Base-by-base conservation (phyloP, 2,797 vertebrate species). In the Ctenopoma multispine region DNA sequence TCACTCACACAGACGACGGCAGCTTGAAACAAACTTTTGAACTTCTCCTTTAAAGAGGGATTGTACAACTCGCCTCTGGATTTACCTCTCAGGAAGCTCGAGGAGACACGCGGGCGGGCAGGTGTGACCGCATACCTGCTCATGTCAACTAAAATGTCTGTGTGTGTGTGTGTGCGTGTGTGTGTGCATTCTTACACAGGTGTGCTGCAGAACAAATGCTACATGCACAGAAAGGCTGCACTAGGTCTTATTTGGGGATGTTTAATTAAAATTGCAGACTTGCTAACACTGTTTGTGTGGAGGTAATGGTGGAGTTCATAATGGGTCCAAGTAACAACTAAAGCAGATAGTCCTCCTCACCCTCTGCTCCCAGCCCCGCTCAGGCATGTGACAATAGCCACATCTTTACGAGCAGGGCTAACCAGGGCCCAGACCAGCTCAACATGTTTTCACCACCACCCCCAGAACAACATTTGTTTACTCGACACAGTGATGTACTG, bases 31-130 rank as follows among this genome's bases (percentile, higher is more conserved):
- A 66, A 15, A 63, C 78, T 34, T 47, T 50, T 65, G 1, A 54
- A 81, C 54, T 21, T 36, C 48, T 76, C 29, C 15, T 29, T 7
- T 0, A 48, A 24, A 73, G 63, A 60, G 29, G 21, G 55, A 69
- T 80, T 41, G 51, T 63, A 31, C 50, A 55, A 49, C 68, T 63
- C 3, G 0, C 29, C 51, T 84, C 70, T 82, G 61, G 59, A 81
- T 79, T 85, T 72, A 68, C 54, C 65, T 87, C 86, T 88, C 90
- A 91, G 88, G 88, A 84, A 89, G 77, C 67, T 63, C 43, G 55
- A 49, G 69, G 77, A 21, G 72, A 68, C 46, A 41, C 9, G 31
- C 8, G 31, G 47, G n/a, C 72, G 36, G 57, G 77, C 80, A 54
- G 77, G 81, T 85, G 82, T 64, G 69, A 63, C 88, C 41, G 53